phyloP scores from a whole-genome alignment of 2,113 vertebrate species.

The Tupaia tana region DNA sequence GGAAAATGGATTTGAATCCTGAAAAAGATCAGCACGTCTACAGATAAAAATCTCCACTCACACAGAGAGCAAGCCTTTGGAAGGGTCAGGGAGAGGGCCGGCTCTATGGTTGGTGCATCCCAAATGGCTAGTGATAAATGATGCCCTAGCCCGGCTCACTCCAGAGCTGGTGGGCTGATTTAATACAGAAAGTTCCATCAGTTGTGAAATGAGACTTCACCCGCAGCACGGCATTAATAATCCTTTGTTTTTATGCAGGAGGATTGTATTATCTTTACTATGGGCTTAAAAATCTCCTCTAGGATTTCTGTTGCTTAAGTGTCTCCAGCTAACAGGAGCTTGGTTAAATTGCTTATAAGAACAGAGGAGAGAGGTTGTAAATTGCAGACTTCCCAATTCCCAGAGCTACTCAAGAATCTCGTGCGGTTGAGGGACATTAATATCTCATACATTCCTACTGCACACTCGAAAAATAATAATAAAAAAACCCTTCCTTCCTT shows the following conservation, averaged over 20 bases:
- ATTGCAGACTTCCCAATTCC: constrained; percentile 73
- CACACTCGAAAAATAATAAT: constrained; percentile 55
- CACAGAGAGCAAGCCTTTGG: not conserved
- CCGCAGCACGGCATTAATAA: constrained; percentile 59
- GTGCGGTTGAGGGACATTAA: constrained; percentile 73
- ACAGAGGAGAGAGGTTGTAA: constrained; percentile 71
- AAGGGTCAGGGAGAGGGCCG: not conserved
- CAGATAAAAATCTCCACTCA: constrained; percentile 31
- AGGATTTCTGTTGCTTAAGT: constrained; percentile 72
- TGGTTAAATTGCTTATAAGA: constrained; percentile 76
- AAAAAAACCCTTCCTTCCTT: constrained; percentile 7
- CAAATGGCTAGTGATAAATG: constrained; percentile 47
- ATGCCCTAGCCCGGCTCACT: not conserved
- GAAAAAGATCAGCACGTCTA: constrained; percentile 18
- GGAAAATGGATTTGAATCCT: constrained; percentile 68
- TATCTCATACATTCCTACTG: constrained; percentile 48
- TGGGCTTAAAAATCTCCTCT: constrained; percentile 58
- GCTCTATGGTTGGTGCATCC: not conserved
- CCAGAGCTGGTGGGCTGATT: constrained; percentile 3
- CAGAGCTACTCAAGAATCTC: constrained; percentile 72
- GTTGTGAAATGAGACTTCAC: constrained; percentile 55
- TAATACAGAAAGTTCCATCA: constrained; percentile 20
- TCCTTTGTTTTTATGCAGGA: constrained; percentile 67
- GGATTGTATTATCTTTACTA: constrained; percentile 63
- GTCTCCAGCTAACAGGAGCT: constrained; percentile 62